Percentiles rank a stretch among this genome's conserved stretches.
phyloP scores from a whole-genome alignment of 2,113 vertebrate genomes.

The Albula glossodonta region DNA sequence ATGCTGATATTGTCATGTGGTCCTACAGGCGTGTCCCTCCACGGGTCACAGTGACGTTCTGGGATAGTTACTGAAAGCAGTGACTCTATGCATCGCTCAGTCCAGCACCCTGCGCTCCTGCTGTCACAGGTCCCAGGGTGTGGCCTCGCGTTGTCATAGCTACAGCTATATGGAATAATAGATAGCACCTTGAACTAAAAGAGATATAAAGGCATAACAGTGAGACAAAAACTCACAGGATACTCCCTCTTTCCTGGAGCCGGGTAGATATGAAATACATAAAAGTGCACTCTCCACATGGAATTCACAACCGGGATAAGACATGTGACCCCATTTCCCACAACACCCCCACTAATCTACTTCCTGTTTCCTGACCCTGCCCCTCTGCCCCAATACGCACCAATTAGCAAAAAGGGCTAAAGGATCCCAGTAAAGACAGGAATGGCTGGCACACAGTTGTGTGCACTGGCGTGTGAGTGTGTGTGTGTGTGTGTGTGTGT shows the following conservation, averaged over 20 bases:
- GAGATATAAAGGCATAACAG: conserved; percentile 19
- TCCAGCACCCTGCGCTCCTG: neutral
- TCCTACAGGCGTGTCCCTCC: neutral
- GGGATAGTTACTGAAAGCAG: neutral
- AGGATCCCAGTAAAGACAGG: conserved; percentile 46
- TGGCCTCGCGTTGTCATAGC: neutral
- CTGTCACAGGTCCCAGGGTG: neutral
- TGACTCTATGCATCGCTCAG: neutral
- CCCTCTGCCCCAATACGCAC: no score
- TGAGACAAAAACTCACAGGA: neutral
- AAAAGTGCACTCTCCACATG: neutral
- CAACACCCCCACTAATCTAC: neutral
- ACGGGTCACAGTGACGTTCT: neutral
- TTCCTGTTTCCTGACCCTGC: neutral
- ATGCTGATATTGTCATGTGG: no score
- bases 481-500: no score
- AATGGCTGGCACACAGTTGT: conserved; percentile 29
- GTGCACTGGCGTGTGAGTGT: no score
- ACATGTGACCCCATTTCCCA: neutral
- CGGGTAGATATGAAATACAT: neutral
- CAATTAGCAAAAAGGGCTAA: conserved; percentile 28
- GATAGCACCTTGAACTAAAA: conserved; percentile 5
- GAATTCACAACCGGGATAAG: neutral
- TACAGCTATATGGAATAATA: neutral
- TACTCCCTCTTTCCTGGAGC: neutral